Base-by-base conservation (phyloP, 2,113 vertebrate species). In the Cyphomyrus plagiostoma region DNA sequence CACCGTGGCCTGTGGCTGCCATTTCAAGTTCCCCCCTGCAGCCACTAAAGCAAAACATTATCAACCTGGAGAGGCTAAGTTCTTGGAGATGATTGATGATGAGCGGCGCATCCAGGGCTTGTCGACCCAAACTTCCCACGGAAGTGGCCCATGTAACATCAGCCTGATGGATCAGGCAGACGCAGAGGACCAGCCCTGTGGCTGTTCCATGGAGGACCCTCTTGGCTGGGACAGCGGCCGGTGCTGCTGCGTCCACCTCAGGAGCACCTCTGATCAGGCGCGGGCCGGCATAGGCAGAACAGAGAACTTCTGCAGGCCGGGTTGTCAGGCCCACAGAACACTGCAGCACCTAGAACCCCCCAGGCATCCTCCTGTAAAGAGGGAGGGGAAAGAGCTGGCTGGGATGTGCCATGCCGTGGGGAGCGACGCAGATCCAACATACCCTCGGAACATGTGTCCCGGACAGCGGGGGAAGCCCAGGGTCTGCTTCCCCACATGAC, bases 21-120 rank as follows among this genome's bases (percentile, higher is more conserved):
- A 97, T 94, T 97, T 96, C 0, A 97, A 98, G 92, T 95, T 96
- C 90, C 96, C 94, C 62, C 95, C 96, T 1, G 94, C 93, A 13
- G 90, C 87, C 4, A 11, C 91, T 39, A 95, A 95, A 87, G 90
- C 92, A 90, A 93, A 91, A 42, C 94, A 93, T 53, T 92, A 88
- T 52, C 92, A 95, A 4, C 92, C 93, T 62, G 93, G 96, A 89
- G 92, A 96, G 88, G 86, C 93, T n/a, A 90, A 92, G 90, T 94
- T 95, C 93, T 91, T 95, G 88, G 94, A 90, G 74, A 0, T 96
- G 90, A 93, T 94, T 0, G 93, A 95, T 0, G 95, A 96, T 92
- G 94, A 94, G 89, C 93, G 6, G 95, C 89, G 94, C 93, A 42
- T 19, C 92, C 52, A 97, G 97, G 35, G 92, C 94, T 1, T 96